Conservation (phyloP, 2,888 invertebrate species). For the Hypena proboscidalis region DNA sequence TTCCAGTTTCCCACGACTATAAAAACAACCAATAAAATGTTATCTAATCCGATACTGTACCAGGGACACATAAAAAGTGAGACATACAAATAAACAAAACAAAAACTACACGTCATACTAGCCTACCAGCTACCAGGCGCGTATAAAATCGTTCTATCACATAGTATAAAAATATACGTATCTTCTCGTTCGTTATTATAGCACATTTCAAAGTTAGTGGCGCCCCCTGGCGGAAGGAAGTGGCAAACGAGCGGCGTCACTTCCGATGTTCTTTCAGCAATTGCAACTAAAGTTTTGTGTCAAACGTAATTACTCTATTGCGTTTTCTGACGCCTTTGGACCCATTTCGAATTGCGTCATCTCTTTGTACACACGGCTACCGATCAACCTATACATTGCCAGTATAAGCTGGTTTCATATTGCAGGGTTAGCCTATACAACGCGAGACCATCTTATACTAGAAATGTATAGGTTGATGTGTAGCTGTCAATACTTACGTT, state of each 20-base stretch:
- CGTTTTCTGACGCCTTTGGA: conserved; percentile 31
- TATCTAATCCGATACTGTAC: conserved; percentile 39
- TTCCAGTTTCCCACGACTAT: conserved; percentile 12
- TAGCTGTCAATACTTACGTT: conserved; percentile 17
- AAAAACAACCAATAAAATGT: conserved; percentile 42
- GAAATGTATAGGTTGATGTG: too few species aligned
- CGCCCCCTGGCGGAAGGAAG: conserved; percentile 47
- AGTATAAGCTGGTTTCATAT: too few species aligned
- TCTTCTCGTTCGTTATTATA: conserved; percentile 37
- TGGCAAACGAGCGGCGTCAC: conserved; percentile 50
- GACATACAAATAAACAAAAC: conserved; percentile 34
- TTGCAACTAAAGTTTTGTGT: conserved; percentile 57
- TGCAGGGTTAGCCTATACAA: too few species aligned
- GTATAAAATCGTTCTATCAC: conserved; percentile 37
- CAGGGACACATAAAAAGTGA: conserved; percentile 34
- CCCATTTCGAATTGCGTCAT: conserved; percentile 33
- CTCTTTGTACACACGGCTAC: conserved; percentile 36
- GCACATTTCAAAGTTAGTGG: conserved; percentile 35
- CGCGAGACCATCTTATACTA: too few species aligned
- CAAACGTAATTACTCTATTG: conserved; percentile 55
- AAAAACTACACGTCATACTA: conserved; percentile 21
- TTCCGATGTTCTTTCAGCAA: conserved; percentile 55
- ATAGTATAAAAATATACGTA: conserved; percentile 16
- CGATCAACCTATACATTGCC: conserved; percentile 32
- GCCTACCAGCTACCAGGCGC: conserved; percentile 25